Evolutionary conservation across 2,113 vertebrate genomes (phyloP), one percentile per base, ranked within the genome.

Genomic region (Cololabis saira): DNA sequence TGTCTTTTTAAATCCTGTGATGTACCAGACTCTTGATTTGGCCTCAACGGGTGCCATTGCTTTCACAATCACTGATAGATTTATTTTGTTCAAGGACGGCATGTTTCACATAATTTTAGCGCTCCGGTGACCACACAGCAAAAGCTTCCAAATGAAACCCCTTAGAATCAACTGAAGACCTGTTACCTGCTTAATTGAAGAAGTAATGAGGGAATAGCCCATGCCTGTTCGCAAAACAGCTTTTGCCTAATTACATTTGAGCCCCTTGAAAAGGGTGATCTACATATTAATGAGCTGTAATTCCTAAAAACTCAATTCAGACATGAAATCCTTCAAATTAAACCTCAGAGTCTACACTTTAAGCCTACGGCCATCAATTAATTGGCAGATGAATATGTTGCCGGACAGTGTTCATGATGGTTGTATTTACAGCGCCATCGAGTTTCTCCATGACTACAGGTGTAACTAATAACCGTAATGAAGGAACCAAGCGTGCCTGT

Each of bases 391-490:
- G 7, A 27, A 52, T 16, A 6, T 27, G 22, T 45, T 37, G 6
- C 33, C 33, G 6, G 33, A 37, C 33, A 37, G 33, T 37, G 33
- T 37, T 11, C 33, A 7, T 37, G 10, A 11, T 0, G 0, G 21
- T 64, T 43, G 0, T 19, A 14, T 49, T 57, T 21, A 30, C 44
- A n/a, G 0, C 1, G 4, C 14, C 30, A 24, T 19, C 17, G 12
- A 3, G 6, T 30, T 43, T 50, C 5, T 49, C 55, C 33, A 37
- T 37, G 33, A 37, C 33, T 37, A 33, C 24, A 19, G 5, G 33
- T 63, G 22, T 17, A 67, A 57, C 59, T 52, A 48, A 47, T 18
- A 43, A 12, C 40, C 45, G 58, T 18, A 54, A 37, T 4, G 7
- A 54, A 68, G 59, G 27, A 52, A 19, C 13, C 58, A 18, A 30